phyloP scores from a whole-genome alignment of 2,888 invertebrate species.

The Entomobrya proxima region DNA sequence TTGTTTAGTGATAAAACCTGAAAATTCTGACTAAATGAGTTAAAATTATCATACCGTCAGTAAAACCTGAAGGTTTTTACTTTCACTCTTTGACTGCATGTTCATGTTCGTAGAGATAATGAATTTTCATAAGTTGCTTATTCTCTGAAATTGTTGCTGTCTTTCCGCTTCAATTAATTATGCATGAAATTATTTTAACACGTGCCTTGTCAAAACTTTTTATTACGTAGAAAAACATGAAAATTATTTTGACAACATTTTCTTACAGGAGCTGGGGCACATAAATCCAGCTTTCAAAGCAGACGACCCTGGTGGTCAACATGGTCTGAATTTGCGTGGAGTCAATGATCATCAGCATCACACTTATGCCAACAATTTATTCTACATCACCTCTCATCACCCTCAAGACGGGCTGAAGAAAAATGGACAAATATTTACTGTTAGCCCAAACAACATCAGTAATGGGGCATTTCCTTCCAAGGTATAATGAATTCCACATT shows the following conservation, averaged over 20 bases:
- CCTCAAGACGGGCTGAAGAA: conserved; percentile 36
- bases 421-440: background rate
- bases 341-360: conserved; percentile 24
- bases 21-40: background rate
- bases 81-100: background rate
- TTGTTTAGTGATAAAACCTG: no score
- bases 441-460: conserved; percentile 24
- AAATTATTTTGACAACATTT: background rate
- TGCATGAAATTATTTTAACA: background rate
- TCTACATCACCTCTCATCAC: conserved; percentile 35
- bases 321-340: conserved; percentile 11
- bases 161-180: no score
- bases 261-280: conserved; percentile 48
- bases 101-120: background rate
- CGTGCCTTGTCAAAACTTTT: background rate
- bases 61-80: background rate
- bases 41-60: background rate
- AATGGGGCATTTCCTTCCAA: conserved; percentile 27
- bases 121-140: conserved; percentile 15
- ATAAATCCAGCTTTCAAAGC: conserved; percentile 54
- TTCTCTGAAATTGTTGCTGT: background rate
- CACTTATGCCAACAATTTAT: conserved; percentile 56
- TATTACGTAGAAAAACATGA: background rate
- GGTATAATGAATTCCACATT: conserved; percentile 16
- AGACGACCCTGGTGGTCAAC: conserved; percentile 46